Evolutionary conservation across 2,113 vertebrate species (phyloP).

Genomic region (Meriones unguiculatus): DNA sequence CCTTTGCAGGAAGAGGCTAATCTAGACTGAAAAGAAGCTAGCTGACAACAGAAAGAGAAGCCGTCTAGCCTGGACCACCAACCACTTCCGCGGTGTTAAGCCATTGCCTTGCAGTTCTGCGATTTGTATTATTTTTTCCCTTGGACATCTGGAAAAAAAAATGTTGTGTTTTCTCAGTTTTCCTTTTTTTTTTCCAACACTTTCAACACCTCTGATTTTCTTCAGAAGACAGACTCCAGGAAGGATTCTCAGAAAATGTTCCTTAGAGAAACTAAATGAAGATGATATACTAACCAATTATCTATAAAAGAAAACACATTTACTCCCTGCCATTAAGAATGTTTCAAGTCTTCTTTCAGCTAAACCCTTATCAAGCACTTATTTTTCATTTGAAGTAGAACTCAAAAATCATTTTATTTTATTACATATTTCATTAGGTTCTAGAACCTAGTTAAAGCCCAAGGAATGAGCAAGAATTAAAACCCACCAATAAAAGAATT

Average conservation of each 20-base stretch:
- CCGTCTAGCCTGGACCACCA: not conserved
- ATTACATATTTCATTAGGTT: constrained; percentile 23
- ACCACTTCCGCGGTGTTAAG: not conserved
- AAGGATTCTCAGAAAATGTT: not conserved
- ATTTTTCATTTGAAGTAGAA: constrained; percentile 15
- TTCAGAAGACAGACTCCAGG: not conserved
- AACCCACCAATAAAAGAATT: constrained; percentile 30
- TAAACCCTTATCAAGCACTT: not conserved
- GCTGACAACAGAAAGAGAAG: not conserved
- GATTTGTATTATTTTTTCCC: not conserved
- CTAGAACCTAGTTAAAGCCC: constrained; percentile 28
- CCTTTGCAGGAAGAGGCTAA: not conserved
- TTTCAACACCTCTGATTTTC: not conserved
- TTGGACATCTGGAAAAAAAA: not conserved
- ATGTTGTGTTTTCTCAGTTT: not conserved
- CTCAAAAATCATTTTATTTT: constrained; percentile 29
- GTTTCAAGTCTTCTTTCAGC: not conserved
- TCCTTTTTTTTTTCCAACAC: not conserved
- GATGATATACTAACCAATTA: not conserved
- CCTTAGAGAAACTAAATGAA: not conserved
- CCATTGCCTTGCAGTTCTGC: not conserved
- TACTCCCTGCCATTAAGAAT: not conserved
- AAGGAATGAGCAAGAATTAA: not conserved
- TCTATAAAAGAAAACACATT: not conserved
- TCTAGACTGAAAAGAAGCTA: not conserved